Evolutionary conservation across 2,113 vertebrate genomes (phyloP).

Genomic region (Geococcyx californianus): DNA sequence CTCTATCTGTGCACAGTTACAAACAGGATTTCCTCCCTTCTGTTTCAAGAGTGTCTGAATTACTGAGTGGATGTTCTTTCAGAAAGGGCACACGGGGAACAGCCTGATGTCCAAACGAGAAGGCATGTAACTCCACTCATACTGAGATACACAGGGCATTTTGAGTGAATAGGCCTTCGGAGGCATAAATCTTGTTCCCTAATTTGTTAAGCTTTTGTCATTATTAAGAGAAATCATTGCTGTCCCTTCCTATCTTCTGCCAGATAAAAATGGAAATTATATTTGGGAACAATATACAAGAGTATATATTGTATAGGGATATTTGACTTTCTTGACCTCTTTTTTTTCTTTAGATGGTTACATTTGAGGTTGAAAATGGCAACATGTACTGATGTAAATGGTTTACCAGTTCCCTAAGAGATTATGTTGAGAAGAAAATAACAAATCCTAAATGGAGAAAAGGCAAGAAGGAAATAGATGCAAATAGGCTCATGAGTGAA

Average conservation of each 20-base stretch:
- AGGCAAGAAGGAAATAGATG: neutral
- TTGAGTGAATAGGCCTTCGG: neutral
- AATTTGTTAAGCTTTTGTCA: neutral
- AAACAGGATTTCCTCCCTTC: neutral
- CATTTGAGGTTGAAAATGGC: neutral
- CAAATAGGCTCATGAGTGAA: neutral
- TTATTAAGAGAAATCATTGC: conserved; percentile 13
- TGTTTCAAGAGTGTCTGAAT: neutral
- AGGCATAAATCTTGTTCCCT: neutral
- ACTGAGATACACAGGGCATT: neutral
- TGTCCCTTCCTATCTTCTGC: neutral
- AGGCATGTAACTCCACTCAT: neutral
- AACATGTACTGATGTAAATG: neutral
- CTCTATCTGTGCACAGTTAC: neutral
- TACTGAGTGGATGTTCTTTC: neutral
- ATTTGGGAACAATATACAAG: neutral
- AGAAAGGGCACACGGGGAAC: neutral
- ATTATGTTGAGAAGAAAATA: neutral
- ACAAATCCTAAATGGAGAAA: neutral
- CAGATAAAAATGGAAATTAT: conserved; percentile 1
- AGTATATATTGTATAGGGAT: neutral
- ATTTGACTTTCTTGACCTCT: neutral
- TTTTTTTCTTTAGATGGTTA: neutral
- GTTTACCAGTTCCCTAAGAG: neutral
- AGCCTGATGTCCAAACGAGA: neutral